These are phyloP conservation scores for Dolichotis patagonum DNA, from an alignment of 2,113 vertebrate species.

Conservation along the genomic window DNA sequence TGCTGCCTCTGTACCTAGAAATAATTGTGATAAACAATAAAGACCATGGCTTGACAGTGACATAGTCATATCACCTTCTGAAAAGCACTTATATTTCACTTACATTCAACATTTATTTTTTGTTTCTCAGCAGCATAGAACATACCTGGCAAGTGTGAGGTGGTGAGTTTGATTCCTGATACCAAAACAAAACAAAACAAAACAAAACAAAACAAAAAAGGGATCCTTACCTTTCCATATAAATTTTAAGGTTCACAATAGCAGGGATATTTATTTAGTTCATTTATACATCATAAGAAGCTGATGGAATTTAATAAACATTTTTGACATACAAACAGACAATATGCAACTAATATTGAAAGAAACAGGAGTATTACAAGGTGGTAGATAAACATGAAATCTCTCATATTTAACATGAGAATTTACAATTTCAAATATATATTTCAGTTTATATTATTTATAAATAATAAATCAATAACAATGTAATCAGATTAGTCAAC, in stretches of 20 bases:
- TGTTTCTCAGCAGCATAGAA: too few relatives aligned
- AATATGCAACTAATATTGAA: not conserved
- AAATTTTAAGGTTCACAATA: not conserved
- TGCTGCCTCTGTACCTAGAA: not conserved
- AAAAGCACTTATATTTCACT: not conserved
- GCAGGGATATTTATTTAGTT: not conserved
- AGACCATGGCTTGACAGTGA: not conserved
- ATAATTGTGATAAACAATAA: not conserved
- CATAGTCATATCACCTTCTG: not conserved
- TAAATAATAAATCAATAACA: not conserved
- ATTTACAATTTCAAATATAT: not conserved
- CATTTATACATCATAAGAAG: not conserved
- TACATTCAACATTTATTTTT: not conserved
- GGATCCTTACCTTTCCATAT: not conserved
- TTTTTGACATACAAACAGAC: not conserved
- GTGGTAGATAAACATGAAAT: not conserved
- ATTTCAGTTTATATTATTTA: too few relatives aligned
- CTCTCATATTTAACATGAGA: not conserved
- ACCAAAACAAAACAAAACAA: too few relatives aligned
- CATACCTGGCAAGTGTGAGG: too few relatives aligned
- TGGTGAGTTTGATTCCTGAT: too few relatives aligned
- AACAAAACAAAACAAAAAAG: too few relatives aligned
- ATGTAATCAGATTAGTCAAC: not conserved
- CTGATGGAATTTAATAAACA: not conserved
- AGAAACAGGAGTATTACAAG: not conserved